These are phyloP conservation scores for Tenodera sinensis DNA, from an alignment of 2,888 invertebrate genomes.

Conservation along the genomic window DNA sequence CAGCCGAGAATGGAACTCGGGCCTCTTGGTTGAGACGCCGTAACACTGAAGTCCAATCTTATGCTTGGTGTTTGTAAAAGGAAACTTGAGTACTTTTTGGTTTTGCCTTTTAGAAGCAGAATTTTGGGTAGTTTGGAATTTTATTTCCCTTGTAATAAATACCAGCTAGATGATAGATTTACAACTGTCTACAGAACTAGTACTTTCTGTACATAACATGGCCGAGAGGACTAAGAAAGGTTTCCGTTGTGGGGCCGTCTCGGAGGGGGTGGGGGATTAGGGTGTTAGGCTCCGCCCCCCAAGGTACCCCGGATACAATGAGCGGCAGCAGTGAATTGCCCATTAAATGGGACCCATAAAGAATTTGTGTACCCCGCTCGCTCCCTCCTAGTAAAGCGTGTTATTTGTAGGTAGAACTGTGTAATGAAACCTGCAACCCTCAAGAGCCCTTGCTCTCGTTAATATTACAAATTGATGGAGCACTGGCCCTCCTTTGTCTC, in stretches of 20 bases:
- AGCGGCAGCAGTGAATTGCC: not conserved
- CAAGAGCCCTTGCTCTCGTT: not conserved
- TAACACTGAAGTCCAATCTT: too few species aligned
- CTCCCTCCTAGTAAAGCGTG: not conserved
- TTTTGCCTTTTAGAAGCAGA: too few species aligned
- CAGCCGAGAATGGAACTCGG: too few species aligned
- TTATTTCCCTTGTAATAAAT: too few species aligned
- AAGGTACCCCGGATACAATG: not conserved
- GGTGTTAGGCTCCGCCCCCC: not conserved
- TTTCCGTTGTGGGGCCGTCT: not conserved
- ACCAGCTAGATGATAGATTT: too few species aligned
- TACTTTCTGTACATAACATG: too few species aligned
- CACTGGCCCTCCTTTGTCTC: not conserved
- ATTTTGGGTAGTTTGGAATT: too few species aligned
- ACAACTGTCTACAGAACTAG: too few species aligned
- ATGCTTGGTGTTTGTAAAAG: too few species aligned
- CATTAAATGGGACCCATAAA: not conserved
- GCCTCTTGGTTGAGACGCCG: too few species aligned
- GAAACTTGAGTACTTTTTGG: too few species aligned
- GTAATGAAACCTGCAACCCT: not conserved
- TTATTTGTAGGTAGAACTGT: not conserved
- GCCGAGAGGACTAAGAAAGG: not conserved
- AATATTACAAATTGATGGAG: not conserved
- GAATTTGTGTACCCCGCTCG: not conserved
- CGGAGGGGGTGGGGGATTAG: not conserved